phyloP scores from a whole-genome alignment of 2,888 invertebrate species.

The Amiota communis region DNA sequence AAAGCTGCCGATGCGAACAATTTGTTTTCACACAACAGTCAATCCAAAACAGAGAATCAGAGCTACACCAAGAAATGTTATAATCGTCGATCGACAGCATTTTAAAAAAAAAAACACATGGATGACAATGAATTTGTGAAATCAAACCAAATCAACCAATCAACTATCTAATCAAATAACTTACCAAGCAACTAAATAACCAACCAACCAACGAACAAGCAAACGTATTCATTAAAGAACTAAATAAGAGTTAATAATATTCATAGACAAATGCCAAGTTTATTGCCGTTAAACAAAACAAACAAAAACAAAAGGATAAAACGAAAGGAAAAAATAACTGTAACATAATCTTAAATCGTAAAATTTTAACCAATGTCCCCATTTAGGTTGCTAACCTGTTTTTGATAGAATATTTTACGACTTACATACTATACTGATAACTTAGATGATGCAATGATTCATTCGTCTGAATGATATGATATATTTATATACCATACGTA shows the following conservation, averaged over 20 bases:
- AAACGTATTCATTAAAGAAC: constrained; percentile 4
- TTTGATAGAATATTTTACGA: not conserved
- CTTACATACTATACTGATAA: no score
- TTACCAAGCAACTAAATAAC: constrained; percentile 38
- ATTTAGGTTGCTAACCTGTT: constrained; percentile 23
- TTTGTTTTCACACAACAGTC: constrained; percentile 18
- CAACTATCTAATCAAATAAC: constrained; percentile 35
- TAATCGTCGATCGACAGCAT: constrained; percentile 72
- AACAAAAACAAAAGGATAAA: constrained; percentile 5
- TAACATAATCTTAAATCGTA: constrained; percentile 9
- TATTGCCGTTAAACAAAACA: constrained; percentile 29
- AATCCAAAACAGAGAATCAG: constrained; percentile 47
- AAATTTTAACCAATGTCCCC: not conserved
- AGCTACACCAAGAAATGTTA: constrained; percentile 59
- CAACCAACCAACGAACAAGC: constrained; percentile 26
- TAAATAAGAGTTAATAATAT: not conserved
- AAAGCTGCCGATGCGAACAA: constrained; percentile 60
- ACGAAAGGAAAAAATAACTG: not conserved
- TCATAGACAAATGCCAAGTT: constrained; percentile 34
- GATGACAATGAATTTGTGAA: constrained; percentile 9
- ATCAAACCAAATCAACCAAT: constrained; percentile 22
- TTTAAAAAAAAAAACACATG: constrained; percentile 50
- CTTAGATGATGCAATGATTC: not conserved
- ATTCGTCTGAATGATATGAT: not conserved
- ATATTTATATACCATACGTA: not conserved